These are phyloP conservation scores for Ephydatia muelleri DNA, from an alignment of 37 sponge, comb jelly and placozoan species.

Conservation along the genomic window DNA sequence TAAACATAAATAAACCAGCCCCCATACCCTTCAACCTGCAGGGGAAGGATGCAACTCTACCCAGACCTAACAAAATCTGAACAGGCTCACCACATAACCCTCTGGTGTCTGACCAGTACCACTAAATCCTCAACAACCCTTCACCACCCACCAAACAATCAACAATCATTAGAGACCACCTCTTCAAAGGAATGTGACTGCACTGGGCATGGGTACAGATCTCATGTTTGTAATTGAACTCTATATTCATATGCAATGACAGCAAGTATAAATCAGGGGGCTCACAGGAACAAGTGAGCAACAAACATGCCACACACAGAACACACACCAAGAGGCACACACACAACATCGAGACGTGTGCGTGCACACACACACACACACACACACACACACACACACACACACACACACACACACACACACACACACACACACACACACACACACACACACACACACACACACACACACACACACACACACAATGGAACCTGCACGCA, in stretches of 20 bases:
- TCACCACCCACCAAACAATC: not conserved
- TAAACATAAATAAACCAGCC: too few species aligned
- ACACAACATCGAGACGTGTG: too few species aligned
- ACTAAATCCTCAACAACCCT: too few species aligned
- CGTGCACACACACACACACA: not conserved
- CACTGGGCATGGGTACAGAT: not conserved
- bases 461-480: not conserved
- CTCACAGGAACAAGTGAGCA: not conserved
- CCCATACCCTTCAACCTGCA: not conserved
- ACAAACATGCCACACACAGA: not conserved
- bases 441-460: not conserved
- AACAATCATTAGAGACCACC: not conserved
- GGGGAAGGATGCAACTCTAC: not conserved
- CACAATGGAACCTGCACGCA: too few species aligned
- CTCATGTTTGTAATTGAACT: not conserved
- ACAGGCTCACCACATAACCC: not conserved
- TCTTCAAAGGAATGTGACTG: not conserved
- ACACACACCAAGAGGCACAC: not conserved
- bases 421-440: not conserved
- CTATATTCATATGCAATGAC: slow-evolving; percentile 4
- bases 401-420: not conserved
- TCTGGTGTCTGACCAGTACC: too few species aligned
- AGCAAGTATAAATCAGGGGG: slow-evolving; percentile 6
- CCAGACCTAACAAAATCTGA: too few species aligned
- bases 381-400: not conserved